Base-by-base conservation (phyloP, 2,888 invertebrate species). In the Lasioglossum oenotherae region DNA sequence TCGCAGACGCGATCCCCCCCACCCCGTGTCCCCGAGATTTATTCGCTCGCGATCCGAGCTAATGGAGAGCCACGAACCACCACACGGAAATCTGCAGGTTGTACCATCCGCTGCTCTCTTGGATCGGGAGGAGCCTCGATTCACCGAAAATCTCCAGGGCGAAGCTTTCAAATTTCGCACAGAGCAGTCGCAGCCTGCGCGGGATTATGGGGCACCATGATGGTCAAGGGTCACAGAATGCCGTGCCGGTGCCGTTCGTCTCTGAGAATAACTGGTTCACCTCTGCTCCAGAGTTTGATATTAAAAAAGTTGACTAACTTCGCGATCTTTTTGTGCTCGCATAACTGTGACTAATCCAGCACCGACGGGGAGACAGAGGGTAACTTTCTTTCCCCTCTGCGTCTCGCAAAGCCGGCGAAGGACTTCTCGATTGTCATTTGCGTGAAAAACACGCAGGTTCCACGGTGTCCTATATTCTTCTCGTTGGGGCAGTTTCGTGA, bases 181-280 rank as follows among this genome's bases (percentile, higher is more conserved):
- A n/a, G 38, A 44, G 0, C 12, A 10, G 72, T 72, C 35, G 19
- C 67, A 44, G 60, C 8, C 53, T 10, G 75, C 16, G 35, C 14
- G 38, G 44, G 27, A 46, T 69, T 74, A 67, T 31, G 19, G 19
- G 23, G 12, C 53, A 4, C 27, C 44, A 14, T 27, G 31, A 12
- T 16, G 74, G 83, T 67, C 77, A 41, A n/a, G 10, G 71, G 74
- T 78, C 74, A 6, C 31, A 16, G 49, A 49, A 75, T 64, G 27
- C 8, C 35, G 10, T 31, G n/a, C 19, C 16, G 3, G 57, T 1
- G 23, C 2, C 23, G 27, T 57, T n/a, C n/a, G n/a, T 57, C 57
- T 57, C 19, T 49, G 5, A 16, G 6, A 49, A 49, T 19, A 6
- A 49, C 49, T 49, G 19, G 19, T 19, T 5, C 16, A 14, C 19